Conservation (phyloP, 2,888 invertebrate species). For the Marasmarcha lunaedactyla region DNA sequence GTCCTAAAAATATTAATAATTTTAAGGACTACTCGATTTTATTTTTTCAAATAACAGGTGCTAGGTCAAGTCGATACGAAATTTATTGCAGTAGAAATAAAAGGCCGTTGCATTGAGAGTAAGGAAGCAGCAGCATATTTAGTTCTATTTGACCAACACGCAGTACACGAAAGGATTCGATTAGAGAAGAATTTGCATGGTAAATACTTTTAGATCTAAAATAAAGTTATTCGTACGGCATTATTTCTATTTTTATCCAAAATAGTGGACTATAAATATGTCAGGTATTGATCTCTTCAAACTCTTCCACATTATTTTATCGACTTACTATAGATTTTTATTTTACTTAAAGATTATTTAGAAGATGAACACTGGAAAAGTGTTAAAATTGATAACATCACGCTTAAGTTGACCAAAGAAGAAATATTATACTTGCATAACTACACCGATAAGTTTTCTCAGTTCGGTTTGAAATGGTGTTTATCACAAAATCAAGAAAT, state of each 20-base stretch:
- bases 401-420: slow-evolving; percentile 39
- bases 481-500: slow-evolving; percentile 44
- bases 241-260: no score
- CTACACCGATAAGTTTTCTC: slow-evolving; percentile 63
- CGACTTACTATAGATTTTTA: no score
- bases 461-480: slow-evolving; percentile 70
- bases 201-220: slow-evolving; percentile 23
- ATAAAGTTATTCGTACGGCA: no score
- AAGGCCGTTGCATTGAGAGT: slow-evolving; percentile 21
- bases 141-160: slow-evolving; percentile 88
- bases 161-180: slow-evolving; percentile 85
- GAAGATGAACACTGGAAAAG: slow-evolving; percentile 40
- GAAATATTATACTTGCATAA: slow-evolving; percentile 66
- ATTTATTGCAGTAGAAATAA: slow-evolving; percentile 72
- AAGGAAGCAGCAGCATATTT: slow-evolving; percentile 55
- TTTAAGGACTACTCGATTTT: no score
- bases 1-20: background rate
- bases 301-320: no score
- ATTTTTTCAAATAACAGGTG: no score
- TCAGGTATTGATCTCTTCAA: no score
- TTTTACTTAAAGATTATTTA: slow-evolving; percentile 57
- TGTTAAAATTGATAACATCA: slow-evolving; percentile 29
- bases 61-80: slow-evolving; percentile 82
- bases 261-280: no score
- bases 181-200: slow-evolving; percentile 77